These are phyloP conservation scores for Amphimedon queenslandica DNA, from an alignment of 37 sponge, comb jelly and placozoan genomes.

Conservation along the genomic window DNA sequence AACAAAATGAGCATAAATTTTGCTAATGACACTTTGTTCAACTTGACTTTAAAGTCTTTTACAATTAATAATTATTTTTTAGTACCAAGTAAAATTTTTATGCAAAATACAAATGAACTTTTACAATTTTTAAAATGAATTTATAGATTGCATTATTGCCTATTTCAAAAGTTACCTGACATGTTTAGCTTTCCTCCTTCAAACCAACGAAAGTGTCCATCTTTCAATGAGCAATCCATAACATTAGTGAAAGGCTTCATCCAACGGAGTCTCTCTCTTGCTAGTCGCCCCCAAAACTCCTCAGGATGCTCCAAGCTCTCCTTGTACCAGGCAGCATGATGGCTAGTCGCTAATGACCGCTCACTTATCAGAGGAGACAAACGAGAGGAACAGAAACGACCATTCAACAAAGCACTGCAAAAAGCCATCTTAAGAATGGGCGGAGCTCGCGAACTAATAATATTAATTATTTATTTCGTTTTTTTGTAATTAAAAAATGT, in stretches of 20 bases:
- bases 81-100: too few relatives aligned
- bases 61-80: too few relatives aligned
- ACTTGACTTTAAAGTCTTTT: too few relatives aligned
- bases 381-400: too few relatives aligned
- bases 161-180: conserved; percentile 50
- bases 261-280: conserved; percentile 69
- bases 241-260: conserved; percentile 70
- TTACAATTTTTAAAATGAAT: not conserved
- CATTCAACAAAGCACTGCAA: too few relatives aligned
- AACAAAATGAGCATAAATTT: not conserved
- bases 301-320: conserved; percentile 79
- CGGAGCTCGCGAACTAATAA: too few relatives aligned
- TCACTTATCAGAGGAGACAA: too few relatives aligned
- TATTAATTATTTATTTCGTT: too few relatives aligned
- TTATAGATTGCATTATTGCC: not conserved
- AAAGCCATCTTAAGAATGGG: too few relatives aligned
- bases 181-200: conserved; percentile 81
- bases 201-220: conserved; percentile 83
- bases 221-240: conserved; percentile 70
- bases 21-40: not conserved
- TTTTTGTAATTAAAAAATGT: too few relatives aligned
- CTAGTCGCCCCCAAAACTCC: conserved; percentile 87
- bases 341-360: too few relatives aligned
- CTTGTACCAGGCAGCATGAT: conserved; percentile 60
- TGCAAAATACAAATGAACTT: not conserved